These are phyloP conservation scores for Aegotheles bennettii DNA, from an alignment of 2,113 vertebrate genomes.

Conservation along the genomic window DNA sequence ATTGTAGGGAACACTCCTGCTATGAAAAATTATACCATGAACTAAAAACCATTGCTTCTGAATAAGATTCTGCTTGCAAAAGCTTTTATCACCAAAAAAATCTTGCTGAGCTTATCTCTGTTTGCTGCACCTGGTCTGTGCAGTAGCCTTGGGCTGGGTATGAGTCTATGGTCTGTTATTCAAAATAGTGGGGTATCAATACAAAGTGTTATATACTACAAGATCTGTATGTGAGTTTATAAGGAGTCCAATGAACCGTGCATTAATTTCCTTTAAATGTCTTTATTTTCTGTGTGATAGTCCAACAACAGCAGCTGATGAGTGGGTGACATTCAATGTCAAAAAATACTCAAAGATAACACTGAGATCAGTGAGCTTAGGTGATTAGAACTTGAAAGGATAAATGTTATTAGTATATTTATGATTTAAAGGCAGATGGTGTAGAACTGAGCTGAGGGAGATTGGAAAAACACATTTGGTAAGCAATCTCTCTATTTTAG, in stretches of 20 bases:
- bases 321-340: not conserved
- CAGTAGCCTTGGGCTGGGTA: not conserved
- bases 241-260: not conserved
- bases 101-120: not conserved
- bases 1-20: not conserved
- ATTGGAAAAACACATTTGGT: not conserved
- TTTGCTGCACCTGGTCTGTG: not conserved
- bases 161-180: not conserved
- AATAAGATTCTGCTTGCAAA: not conserved
- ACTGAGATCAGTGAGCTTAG: not conserved
- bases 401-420: not conserved
- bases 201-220: not conserved
- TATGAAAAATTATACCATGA: too few species aligned
- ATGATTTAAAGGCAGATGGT: constrained; percentile 20
- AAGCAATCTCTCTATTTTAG: not conserved
- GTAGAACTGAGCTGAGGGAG: not conserved
- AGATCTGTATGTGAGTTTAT: not conserved
- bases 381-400: not conserved
- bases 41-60: not conserved
- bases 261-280: not conserved
- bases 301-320: not conserved
- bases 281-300: not conserved
- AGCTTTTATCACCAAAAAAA: not conserved
- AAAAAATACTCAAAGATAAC: not conserved
- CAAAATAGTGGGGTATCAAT: not conserved